These are phyloP conservation scores for Bungarus multicinctus DNA, from an alignment of 2,113 vertebrate genomes.

Conservation along the genomic window DNA sequence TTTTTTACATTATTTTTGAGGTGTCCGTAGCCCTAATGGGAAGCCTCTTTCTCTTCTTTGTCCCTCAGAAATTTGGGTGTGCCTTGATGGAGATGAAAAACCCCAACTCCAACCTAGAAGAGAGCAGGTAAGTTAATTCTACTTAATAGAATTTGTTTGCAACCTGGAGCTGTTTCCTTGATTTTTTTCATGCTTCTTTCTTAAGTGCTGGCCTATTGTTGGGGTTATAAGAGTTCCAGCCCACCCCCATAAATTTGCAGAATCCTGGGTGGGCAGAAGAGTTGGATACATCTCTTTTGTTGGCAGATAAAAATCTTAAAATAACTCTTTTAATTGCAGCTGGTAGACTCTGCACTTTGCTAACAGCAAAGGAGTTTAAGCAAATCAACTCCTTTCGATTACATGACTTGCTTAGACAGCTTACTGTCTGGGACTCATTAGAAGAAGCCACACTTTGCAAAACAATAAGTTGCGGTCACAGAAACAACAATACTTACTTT, in stretches of 20 bases:
- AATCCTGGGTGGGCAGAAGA: background rate
- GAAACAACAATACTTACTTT: background rate
- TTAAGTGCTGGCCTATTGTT: accelerated
- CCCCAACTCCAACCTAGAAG: slow-evolving; percentile 87
- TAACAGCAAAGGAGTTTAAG: background rate
- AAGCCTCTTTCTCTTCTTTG: background rate
- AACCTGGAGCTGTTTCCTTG: background rate
- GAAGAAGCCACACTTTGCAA: background rate
- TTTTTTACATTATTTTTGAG: background rate
- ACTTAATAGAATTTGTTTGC: background rate
- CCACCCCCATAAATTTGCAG: background rate
- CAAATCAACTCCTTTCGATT: background rate
- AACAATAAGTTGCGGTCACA: background rate
- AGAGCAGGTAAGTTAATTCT: slow-evolving; percentile 84
- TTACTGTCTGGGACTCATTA: background rate
- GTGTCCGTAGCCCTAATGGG: background rate
- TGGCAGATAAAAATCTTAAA: background rate
- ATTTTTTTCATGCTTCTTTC: background rate
- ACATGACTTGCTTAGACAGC: background rate
- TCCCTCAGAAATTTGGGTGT: slow-evolving; percentile 87
- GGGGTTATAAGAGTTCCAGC: background rate
- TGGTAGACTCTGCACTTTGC: background rate
- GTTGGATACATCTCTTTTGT: background rate
- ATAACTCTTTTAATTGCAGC: background rate
- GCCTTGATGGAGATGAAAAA: slow-evolving; percentile 97